Evolutionary conservation across 2,888 invertebrate species (phyloP).

Genomic region (Ennomos fuscantarius): DNA sequence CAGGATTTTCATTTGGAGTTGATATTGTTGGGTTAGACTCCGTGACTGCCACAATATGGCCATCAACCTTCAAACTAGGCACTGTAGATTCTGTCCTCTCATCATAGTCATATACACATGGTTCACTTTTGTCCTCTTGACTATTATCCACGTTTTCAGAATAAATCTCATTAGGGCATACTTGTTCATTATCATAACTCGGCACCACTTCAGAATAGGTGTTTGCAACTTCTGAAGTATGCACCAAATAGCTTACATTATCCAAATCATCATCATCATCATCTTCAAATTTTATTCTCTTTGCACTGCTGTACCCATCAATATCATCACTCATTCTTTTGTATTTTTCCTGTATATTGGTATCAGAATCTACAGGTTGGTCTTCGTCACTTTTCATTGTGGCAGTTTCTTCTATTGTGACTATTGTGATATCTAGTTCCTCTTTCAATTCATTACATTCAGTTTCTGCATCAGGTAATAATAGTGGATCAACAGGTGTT

Average conservation of each 20-base stretch:
- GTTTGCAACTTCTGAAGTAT: constrained; percentile 48
- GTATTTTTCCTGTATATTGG: constrained; percentile 58
- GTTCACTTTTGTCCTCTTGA: constrained; percentile 73
- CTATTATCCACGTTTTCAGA: constrained; percentile 64
- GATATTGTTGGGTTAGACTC: constrained; percentile 48
- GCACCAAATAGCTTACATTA: constrained; percentile 50
- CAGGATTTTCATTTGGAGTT: constrained; percentile 39
- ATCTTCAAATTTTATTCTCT: constrained; percentile 73
- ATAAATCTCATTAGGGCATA: constrained; percentile 64
- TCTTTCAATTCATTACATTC: constrained; percentile 70
- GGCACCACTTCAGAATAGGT: constrained; percentile 65
- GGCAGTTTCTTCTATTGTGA: constrained; percentile 71
- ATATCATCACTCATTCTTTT: constrained; percentile 73
- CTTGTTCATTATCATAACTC: constrained; percentile 62
- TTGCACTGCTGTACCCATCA: constrained; percentile 61
- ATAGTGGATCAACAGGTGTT: constrained; percentile 77
- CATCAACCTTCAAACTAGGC: constrained; percentile 73
- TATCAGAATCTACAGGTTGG: constrained; percentile 60
- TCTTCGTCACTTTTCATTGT: constrained; percentile 68
- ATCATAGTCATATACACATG: constrained; percentile 75
- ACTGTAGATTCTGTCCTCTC: constrained; percentile 71
- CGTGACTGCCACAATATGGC: constrained; percentile 51
- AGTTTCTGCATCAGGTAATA: constrained; percentile 71
- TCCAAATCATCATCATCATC: constrained; percentile 55
- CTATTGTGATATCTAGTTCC: constrained; percentile 70